Evolutionary conservation across 2,113 vertebrate genomes (phyloP).

Genomic region (Cebus imitator): DNA sequence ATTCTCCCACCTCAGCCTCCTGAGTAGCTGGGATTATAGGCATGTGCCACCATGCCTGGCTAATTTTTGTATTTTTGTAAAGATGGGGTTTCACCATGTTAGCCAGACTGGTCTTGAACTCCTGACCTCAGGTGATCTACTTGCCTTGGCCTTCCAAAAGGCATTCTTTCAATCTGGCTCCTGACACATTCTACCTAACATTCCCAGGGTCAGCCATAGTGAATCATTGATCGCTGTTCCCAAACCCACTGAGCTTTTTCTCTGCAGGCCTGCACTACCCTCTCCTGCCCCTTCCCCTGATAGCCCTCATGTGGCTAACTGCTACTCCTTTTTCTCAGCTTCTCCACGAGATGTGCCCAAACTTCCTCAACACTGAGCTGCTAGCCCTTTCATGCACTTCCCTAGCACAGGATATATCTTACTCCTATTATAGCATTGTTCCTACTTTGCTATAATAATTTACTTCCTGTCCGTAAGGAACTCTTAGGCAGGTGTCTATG

Average conservation of each 20-base stretch:
- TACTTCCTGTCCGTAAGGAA: not conserved
- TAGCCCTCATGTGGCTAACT: too few relatives aligned
- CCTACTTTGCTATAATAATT: not conserved
- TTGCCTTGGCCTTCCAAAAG: not conserved
- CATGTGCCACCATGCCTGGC: too few relatives aligned
- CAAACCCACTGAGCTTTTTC: not conserved
- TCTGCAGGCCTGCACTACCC: not conserved
- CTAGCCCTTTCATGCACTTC: not conserved
- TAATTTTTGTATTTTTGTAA: too few relatives aligned
- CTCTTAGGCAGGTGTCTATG: not conserved
- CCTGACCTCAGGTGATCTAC: too few relatives aligned
- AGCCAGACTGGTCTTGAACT: too few relatives aligned
- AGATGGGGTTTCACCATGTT: too few relatives aligned
- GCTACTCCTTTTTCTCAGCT: not conserved
- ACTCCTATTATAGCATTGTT: not conserved
- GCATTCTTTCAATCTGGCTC: not conserved
- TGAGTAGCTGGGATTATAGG: too few relatives aligned
- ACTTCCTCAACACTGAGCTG: not conserved
- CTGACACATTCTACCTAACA: fast-evolving
- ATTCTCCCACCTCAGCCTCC: too few relatives aligned
- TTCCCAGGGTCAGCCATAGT: not conserved
- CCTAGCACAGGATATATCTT: not conserved
- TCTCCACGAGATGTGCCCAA: not conserved
- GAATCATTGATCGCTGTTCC: not conserved
- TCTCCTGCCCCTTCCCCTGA: not conserved